Evolutionary conservation across 2,888 invertebrate species (phyloP).

Genomic region (Nasonia oneida): DNA sequence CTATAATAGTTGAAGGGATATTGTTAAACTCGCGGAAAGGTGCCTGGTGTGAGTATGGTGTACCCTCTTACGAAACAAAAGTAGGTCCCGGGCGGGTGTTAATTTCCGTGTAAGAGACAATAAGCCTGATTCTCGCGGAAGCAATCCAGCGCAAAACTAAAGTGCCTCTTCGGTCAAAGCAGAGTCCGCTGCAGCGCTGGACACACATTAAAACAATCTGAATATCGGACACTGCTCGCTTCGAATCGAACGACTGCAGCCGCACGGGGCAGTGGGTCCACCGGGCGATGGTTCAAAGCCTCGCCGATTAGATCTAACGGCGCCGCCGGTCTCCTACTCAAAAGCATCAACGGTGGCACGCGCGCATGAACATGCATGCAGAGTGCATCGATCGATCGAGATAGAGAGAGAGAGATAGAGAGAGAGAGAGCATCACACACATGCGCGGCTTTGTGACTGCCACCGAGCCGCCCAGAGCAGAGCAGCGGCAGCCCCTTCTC

Average conservation of each 20-base stretch:
- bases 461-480: neutral
- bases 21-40: neutral
- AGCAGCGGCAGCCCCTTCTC: constrained; percentile 11
- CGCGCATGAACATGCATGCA: neutral
- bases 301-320: constrained; percentile 32
- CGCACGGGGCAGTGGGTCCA: neutral
- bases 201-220: neutral
- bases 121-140: neutral
- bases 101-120: neutral
- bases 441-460: constrained; percentile 7
- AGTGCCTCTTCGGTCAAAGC: neutral
- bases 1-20: neutral
- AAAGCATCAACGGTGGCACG: neutral
- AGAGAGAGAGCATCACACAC: neutral
- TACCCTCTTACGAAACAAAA: neutral
- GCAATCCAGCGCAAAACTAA: neutral
- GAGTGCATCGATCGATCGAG: neutral
- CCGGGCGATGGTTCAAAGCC: constrained; percentile 12
- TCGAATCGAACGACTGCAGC: neutral
- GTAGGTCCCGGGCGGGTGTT: neutral
- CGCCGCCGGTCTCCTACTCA: neutral
- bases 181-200: neutral
- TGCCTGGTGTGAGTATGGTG: neutral
- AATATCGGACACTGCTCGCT: neutral
- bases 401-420: neutral